These are phyloP conservation scores for Himalopsyche kuldschensis DNA, from an alignment of 2,888 invertebrate species.

Conservation along the genomic window DNA sequence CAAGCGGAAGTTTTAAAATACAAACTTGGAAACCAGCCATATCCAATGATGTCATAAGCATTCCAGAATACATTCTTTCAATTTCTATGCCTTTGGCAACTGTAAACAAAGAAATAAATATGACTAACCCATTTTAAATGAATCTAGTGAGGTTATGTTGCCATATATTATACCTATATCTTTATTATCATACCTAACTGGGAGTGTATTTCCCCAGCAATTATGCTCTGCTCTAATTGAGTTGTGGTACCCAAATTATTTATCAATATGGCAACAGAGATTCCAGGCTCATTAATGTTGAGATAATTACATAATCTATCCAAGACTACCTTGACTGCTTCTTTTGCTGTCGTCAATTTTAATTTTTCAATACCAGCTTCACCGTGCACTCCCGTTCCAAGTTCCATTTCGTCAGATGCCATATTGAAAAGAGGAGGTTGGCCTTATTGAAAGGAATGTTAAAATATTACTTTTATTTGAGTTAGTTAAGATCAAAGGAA, in stretches of 20 bases:
- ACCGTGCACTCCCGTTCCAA: conserved; percentile 62
- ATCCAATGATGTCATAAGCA: conserved; percentile 74
- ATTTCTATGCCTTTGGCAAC: conserved; percentile 52
- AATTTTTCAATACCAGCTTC: conserved; percentile 58
- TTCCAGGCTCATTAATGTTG: conserved; percentile 45
- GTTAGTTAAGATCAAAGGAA: too few relatives aligned
- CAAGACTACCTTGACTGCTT: conserved; percentile 55
- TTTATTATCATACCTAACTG: conserved; percentile 60
- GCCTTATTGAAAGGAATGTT: conserved; percentile 46
- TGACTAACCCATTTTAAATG: neutral
- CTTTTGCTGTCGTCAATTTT: conserved; percentile 53
- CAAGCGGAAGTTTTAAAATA: conserved; percentile 60
- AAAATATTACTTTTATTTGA: too few relatives aligned
- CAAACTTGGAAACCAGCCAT: conserved; percentile 79
- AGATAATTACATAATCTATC: conserved; percentile 50
- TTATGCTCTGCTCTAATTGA: conserved; percentile 73
- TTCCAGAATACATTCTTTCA: conserved; percentile 60
- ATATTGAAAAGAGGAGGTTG: conserved; percentile 65
- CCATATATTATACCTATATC: neutral
- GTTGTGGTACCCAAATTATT: conserved; percentile 80
- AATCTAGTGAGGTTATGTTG: neutral
- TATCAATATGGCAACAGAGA: conserved; percentile 66
- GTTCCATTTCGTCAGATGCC: conserved; percentile 66
- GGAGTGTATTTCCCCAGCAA: conserved; percentile 65
- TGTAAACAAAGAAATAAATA: conserved; percentile 41